phyloP scores from a whole-genome alignment of 2,113 vertebrate species.

The Mus pahari region DNA sequence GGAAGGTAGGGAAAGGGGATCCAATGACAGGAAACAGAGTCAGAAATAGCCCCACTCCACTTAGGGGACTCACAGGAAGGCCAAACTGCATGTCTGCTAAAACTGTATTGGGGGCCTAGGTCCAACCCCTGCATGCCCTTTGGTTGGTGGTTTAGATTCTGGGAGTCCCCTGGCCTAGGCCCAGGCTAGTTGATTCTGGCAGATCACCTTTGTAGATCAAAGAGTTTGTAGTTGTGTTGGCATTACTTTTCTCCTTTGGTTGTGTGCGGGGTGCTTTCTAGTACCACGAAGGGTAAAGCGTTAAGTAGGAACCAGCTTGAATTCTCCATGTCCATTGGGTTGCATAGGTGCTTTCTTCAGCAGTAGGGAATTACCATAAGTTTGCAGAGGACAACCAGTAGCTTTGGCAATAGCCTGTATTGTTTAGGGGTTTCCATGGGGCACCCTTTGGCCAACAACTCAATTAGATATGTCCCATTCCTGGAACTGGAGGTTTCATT shows the following conservation, averaged over 20 bases:
- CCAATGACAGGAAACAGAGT: no score
- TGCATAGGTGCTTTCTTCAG: neutral
- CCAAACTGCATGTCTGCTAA: no score
- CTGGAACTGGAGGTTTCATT: neutral
- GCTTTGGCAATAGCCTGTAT: neutral
- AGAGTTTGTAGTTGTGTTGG: neutral
- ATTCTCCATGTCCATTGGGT: neutral
- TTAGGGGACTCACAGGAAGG: no score
- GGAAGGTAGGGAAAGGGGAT: no score
- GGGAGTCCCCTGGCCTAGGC: no score
- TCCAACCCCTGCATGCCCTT: no score
- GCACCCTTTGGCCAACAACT: neutral
- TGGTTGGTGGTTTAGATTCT: no score
- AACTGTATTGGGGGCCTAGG: no score
- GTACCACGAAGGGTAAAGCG: neutral
- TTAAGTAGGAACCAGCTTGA: neutral
- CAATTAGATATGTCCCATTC: neutral
- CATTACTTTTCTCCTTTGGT: neutral
- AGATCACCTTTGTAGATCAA: neutral
- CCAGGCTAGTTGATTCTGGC: neutral
- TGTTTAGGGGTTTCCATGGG: neutral
- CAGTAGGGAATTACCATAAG: neutral
- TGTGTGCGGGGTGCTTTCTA: neutral
- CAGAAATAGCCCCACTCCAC: no score
- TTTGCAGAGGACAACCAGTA: neutral